Percentiles rank a stretch among this genome's conserved stretches.
Evolutionary conservation across 2,113 vertebrate species (phyloP).

Genomic region (Glaucomys volans): DNA sequence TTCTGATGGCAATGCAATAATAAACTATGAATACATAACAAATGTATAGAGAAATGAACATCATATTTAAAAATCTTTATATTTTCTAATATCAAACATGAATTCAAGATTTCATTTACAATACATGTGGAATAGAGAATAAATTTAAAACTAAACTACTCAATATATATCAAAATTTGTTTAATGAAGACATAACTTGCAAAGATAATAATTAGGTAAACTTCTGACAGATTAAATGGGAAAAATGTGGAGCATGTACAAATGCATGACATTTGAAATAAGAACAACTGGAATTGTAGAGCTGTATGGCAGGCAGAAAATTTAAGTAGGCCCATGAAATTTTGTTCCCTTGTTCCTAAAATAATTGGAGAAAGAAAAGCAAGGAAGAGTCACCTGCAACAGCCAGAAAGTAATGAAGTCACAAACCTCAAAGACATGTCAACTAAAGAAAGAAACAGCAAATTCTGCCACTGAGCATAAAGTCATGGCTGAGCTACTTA

Average conservation of each 20-base stretch:
- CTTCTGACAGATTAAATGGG: neutral
- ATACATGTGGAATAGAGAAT: neutral
- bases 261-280: neutral
- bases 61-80: neutral
- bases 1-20: neutral
- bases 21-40: neutral
- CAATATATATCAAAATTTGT: neutral
- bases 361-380: neutral
- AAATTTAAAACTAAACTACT: neutral
- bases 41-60: neutral
- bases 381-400: neutral
- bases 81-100: neutral
- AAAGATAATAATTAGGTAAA: neutral
- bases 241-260: neutral
- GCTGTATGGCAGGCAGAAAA: neutral
- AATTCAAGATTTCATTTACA: neutral
- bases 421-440: constrained; percentile 46
- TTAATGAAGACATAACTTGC: neutral
- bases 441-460: neutral
- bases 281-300: neutral
- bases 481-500: neutral
- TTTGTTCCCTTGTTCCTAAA: neutral
- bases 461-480: neutral
- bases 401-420: neutral
- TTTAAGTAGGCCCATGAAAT: neutral